Evolutionary conservation across 2,113 vertebrate species (phyloP).

Genomic region (Desmodus rotundus): DNA sequence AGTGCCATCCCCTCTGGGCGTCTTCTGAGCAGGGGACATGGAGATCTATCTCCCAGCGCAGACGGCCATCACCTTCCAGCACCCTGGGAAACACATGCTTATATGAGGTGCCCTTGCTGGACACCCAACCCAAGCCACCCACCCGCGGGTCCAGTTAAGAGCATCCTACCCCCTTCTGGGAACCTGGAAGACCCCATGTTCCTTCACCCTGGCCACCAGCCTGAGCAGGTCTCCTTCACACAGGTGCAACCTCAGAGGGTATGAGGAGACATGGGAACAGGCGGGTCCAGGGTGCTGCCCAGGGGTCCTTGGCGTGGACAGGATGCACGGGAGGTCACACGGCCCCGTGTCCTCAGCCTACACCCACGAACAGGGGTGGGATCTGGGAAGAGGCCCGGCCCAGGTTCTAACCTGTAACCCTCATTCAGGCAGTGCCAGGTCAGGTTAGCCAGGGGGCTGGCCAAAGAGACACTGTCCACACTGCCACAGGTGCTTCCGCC

Average conservation of each 20-base stretch:
- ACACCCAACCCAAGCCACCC: too few relatives aligned
- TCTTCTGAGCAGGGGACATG: neutral
- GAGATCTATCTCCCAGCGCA: neutral
- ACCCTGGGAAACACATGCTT: neutral
- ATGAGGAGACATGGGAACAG: neutral
- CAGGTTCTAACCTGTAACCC: neutral
- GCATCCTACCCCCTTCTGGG: neutral
- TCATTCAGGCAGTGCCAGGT: neutral
- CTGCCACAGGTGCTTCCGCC: neutral
- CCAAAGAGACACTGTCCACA: neutral
- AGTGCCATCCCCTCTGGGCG: neutral
- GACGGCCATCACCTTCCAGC: neutral
- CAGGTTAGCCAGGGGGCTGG: neutral
- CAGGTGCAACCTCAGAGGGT: neutral
- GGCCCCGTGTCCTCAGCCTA: neutral
- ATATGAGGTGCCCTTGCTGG: neutral
- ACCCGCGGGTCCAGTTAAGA: neutral
- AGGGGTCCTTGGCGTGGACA: neutral
- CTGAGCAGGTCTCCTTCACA: neutral
- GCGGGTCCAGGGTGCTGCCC: neutral
- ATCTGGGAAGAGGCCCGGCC: neutral
- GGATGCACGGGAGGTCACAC: neutral
- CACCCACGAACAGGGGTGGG: neutral
- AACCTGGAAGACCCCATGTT: rapidly evolving
- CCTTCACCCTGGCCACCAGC: neutral